These are phyloP conservation scores for Lampris incognitus DNA, from an alignment of 2,113 vertebrate species.

Conservation along the genomic window DNA sequence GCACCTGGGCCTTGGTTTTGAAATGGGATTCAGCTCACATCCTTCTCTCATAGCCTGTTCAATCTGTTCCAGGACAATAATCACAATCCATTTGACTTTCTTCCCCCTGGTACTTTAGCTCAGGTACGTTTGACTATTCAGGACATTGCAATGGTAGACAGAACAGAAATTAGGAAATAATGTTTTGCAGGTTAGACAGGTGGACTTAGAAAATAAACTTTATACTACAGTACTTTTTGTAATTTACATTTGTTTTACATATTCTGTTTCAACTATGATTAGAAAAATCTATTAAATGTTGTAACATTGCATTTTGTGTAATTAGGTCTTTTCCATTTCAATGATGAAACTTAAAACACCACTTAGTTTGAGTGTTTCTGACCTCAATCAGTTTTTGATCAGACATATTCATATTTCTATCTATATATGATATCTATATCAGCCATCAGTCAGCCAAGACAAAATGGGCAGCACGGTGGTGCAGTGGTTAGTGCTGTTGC, in stretches of 20 bases:
- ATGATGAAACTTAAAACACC: conserved; percentile 25
- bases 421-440: too few species aligned
- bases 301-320: background rate
- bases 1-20: conserved; percentile 81
- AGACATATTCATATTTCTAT: conserved; percentile 36
- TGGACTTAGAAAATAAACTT: conserved; percentile 44
- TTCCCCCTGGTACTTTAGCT: conserved; percentile 89
- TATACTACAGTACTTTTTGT: background rate
- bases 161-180: conserved; percentile 58
- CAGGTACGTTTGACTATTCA: conserved; percentile 74
- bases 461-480: too few species aligned
- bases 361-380: conserved; percentile 46
- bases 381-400: conserved; percentile 67
- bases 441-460: too few species aligned
- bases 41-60: conserved; percentile 85
- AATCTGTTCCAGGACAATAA: conserved; percentile 94
- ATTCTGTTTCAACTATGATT: background rate
- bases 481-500: too few species aligned
- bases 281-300: background rate
- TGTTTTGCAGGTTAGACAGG: conserved; percentile 24
- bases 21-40: conserved; percentile 90
- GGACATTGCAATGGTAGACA: conserved; percentile 66
- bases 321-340: conserved; percentile 24
- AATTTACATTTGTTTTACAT: background rate
- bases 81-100: conserved; percentile 90